A percentile compares a stretch with the other conserved stretches of the same genome.
Evolutionary conservation across 2,888 invertebrate genomes (phyloP).

Genomic region (Sthenelais limicola): DNA sequence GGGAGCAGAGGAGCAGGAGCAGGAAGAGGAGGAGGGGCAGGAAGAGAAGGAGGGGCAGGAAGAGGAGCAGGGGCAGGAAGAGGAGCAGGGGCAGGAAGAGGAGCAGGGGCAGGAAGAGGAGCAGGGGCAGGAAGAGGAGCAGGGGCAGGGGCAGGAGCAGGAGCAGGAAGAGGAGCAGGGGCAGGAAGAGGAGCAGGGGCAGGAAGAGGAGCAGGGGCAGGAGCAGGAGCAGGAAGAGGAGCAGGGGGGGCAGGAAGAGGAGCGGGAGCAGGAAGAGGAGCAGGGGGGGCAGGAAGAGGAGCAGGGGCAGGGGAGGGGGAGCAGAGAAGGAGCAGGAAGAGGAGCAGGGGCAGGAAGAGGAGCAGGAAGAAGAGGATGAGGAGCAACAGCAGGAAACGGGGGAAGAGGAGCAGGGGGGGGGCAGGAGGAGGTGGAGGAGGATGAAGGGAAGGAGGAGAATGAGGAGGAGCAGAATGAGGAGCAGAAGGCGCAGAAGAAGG

Average conservation of each 20-base stretch:
- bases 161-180: background rate
- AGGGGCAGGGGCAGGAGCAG: no score
- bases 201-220: no score
- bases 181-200: background rate
- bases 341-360: background rate
- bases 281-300: background rate
- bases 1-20: background rate
- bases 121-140: background rate
- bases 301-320: background rate
- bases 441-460: background rate
- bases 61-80: background rate
- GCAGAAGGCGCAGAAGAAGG: background rate
- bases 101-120: background rate
- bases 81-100: background rate
- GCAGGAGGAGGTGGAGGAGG: background rate
- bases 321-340: background rate
- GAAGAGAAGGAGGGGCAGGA: background rate
- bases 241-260: background rate
- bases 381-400: background rate
- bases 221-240: background rate
- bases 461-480: background rate
- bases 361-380: background rate
- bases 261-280: background rate
- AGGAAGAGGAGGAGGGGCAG: conserved; percentile 2
- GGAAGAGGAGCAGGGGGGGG: background rate